Base-by-base conservation (phyloP, 2,888 invertebrate species). In the Papilio protenor region DNA sequence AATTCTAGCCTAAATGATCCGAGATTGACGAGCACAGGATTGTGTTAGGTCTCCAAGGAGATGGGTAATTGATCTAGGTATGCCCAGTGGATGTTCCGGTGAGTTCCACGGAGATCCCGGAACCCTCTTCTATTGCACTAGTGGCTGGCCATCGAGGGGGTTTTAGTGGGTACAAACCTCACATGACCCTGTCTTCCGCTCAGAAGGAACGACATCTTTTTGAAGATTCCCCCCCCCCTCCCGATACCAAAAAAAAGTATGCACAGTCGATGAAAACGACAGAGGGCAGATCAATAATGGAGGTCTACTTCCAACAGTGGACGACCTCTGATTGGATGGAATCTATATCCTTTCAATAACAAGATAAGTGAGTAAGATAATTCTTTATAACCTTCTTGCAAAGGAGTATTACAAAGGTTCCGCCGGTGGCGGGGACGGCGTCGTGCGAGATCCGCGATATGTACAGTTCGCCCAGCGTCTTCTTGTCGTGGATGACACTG, bases 401-500 rank as follows among this genome's bases (percentile, higher is more conserved):
- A 18, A 99, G 95, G 81, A 99, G 94, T 82, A 99, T 98, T 83
- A 99, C 97, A 87, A 98, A 98, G 83, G 97, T 96, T 49, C 98
- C 98, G n/a, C 99, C 99, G 78, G 96, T 95, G 0, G 97, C 98
- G 52, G 97, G 96, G 69, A 98, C 98, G 71, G 97, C 96, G 88
- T 97, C 98, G 89, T 97, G 97, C 88, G 98, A 98, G 83, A 99
- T 94, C 86, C 98, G 97, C 89, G 97, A 97, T 81, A 99, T 99
- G 76, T 97, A 96, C 84, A 99, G 95, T 92, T 99, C 99, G 82
- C 97, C 97, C 96, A 98, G 98, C 57, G 99, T 98, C 94, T 99
- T 99, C 96, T 99, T 99, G 92, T 99, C 99, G 92, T 96, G 98
- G 85, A 99, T 99, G 47, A 98, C 96, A 82, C 99, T 98, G 0